Percentiles rank a stretch among this genome's conserved stretches.
Evolutionary conservation across 2,113 vertebrate genomes (phyloP).

Genomic region (Albula glossodonta): DNA sequence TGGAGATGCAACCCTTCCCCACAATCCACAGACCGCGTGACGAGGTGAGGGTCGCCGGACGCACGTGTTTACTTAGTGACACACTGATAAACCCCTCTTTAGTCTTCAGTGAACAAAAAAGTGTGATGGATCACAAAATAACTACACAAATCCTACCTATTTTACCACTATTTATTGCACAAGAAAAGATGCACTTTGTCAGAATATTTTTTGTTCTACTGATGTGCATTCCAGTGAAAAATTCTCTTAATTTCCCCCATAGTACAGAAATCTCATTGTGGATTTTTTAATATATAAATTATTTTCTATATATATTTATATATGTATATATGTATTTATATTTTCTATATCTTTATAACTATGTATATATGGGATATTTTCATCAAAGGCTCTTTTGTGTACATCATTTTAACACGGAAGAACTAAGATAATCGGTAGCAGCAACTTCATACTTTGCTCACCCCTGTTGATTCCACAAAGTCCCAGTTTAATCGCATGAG

Average conservation of each 20-base stretch:
- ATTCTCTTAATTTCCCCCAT: slow-evolving; percentile 78
- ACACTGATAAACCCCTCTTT: slow-evolving; percentile 45
- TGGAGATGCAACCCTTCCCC: slow-evolving; percentile 35
- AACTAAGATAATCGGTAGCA: slow-evolving; percentile 87
- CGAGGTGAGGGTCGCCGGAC: slow-evolving; percentile 31
- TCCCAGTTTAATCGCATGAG: slow-evolving; percentile 74
- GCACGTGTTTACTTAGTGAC: slow-evolving; percentile 45
- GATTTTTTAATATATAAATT: slow-evolving; percentile 50
- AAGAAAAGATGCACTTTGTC: slow-evolving; percentile 87
- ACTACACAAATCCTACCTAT: slow-evolving; percentile 77
- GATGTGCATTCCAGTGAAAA: slow-evolving; percentile 96
- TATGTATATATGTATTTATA: slow-evolving; percentile 32
- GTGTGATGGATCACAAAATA: slow-evolving; percentile 46
- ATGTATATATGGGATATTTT: slow-evolving; percentile 46
- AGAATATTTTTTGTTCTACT: slow-evolving; percentile 79
- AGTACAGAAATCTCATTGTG: slow-evolving; percentile 64
- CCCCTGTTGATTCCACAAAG: slow-evolving; percentile 98
- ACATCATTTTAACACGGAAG: slow-evolving; percentile 75
- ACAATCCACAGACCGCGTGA: slow-evolving; percentile 44
- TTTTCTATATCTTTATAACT: slow-evolving; percentile 52
- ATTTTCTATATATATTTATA: slow-evolving; percentile 37
- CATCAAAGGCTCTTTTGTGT: slow-evolving; percentile 48
- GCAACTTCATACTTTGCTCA: slow-evolving; percentile 99
- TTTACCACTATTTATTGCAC: slow-evolving; percentile 93
- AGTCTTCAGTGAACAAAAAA: slow-evolving; percentile 35